phyloP scores from a whole-genome alignment of 2,888 invertebrate species.

The Uloborus plumipes region DNA sequence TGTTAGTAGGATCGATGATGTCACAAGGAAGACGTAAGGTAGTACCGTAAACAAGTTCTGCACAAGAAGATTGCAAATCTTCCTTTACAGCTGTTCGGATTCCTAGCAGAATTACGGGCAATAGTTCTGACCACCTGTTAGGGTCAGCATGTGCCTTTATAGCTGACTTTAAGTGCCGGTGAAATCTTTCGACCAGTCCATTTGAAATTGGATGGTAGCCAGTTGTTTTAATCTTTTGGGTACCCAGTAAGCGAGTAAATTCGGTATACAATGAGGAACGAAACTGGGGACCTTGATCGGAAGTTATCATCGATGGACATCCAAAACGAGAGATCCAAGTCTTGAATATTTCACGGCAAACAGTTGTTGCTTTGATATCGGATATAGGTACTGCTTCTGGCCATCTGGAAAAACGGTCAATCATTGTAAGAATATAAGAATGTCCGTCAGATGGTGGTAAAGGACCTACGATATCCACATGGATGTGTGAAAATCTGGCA shows the following conservation, averaged over 20 bases:
- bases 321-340: constrained; percentile 14
- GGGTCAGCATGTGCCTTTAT: background rate
- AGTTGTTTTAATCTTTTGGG: background rate
- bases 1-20: background rate
- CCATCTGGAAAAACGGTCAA: constrained; percentile 21
- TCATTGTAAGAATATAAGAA: constrained; percentile 8
- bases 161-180: constrained; percentile 4
- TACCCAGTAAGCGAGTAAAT: constrained; percentile 2
- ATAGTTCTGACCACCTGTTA: background rate
- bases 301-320: background rate
- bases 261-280: background rate
- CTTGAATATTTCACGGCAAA: background rate
- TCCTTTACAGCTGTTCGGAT: constrained; percentile 13
- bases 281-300: constrained; percentile 6
- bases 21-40: constrained; percentile 10
- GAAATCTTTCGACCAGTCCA: too few relatives aligned
- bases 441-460: constrained; percentile 4
- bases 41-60: constrained; percentile 21
- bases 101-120: constrained; percentile 11
- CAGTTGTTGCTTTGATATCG: background rate
- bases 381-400: constrained; percentile 7
- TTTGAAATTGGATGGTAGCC: too few relatives aligned
- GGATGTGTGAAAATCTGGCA: constrained; percentile 6
- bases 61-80: constrained; percentile 8
- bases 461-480: constrained; percentile 19